Evolutionary conservation across 2,888 invertebrate genomes (phyloP).

Genomic region (Cryptocephalus moraei): DNA sequence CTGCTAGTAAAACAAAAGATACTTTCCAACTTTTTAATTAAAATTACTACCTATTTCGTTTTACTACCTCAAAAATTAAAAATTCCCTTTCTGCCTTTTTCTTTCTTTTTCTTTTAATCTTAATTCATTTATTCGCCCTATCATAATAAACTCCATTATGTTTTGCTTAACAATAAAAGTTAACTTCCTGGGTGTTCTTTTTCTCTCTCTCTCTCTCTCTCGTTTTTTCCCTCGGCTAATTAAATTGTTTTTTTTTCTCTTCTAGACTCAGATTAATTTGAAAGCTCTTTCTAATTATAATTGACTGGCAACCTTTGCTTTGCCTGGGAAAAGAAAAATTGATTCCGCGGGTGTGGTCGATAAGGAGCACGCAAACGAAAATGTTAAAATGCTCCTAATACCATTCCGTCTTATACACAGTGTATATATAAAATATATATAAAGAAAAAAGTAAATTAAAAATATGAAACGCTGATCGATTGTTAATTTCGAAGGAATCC

Average conservation of each 20-base stretch:
- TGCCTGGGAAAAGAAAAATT: too few species aligned
- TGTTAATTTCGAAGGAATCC: conserved; percentile 3
- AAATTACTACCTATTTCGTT: conserved; percentile 39
- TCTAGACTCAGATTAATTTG: conserved; percentile 13
- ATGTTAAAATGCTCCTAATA: too few species aligned
- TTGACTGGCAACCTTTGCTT: conserved; percentile 9
- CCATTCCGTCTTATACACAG: too few species aligned
- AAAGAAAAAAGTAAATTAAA: too few species aligned
- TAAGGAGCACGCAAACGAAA: too few species aligned
- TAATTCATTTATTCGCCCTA: conserved; percentile 25
- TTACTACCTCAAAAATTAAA: conserved; percentile 37
- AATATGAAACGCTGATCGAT: background rate
- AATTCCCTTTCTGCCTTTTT: conserved; percentile 26
- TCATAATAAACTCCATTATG: conserved; percentile 30
- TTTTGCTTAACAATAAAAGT: conserved; percentile 25
- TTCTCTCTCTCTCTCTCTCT: background rate
- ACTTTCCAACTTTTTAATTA: conserved; percentile 40
- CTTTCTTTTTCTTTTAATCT: conserved; percentile 20
- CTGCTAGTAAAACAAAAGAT: conserved; percentile 37
- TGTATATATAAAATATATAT: too few species aligned
- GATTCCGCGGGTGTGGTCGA: too few species aligned
- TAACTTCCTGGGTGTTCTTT: conserved; percentile 19
- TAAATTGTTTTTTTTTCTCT: conserved; percentile 18
- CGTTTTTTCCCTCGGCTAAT: conserved; percentile 19
- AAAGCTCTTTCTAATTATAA: conserved; percentile 16